These are phyloP conservation scores for Tyto alba DNA, from an alignment of 2,113 vertebrate genomes.

Conservation along the genomic window DNA sequence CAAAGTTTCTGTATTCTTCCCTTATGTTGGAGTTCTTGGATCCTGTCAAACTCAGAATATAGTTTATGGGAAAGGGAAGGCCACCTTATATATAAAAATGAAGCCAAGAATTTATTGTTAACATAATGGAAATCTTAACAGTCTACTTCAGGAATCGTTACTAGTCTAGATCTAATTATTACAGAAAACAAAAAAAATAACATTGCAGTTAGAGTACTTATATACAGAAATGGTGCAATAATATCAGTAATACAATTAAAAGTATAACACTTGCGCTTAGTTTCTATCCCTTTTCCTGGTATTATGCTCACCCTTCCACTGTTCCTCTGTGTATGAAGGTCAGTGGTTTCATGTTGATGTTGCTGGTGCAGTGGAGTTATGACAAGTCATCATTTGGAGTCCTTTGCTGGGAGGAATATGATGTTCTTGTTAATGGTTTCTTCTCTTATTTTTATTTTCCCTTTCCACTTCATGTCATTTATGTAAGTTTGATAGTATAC, in stretches of 20 bases:
- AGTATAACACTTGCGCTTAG: neutral
- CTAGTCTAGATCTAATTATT: neutral
- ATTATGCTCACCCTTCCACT: neutral
- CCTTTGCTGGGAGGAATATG: neutral
- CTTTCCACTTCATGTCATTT: neutral
- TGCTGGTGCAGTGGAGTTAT: neutral
- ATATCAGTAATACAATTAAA: neutral
- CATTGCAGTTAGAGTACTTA: neutral
- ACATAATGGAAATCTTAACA: neutral
- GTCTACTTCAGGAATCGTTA: neutral
- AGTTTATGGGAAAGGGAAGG: neutral
- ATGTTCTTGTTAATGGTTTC: neutral
- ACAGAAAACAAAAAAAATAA: neutral
- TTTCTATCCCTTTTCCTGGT: neutral
- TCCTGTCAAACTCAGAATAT: neutral
- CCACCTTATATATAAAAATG: neutral
- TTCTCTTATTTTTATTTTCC: fast-evolving
- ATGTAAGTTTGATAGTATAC: neutral
- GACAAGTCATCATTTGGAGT: neutral
- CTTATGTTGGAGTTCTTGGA: neutral
- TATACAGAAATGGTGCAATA: neutral
- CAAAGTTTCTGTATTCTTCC: neutral
- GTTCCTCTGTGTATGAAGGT: neutral
- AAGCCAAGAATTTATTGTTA: neutral
- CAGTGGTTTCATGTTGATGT: neutral